Evolutionary conservation across 2,113 vertebrate genomes (phyloP).

Genomic region (Mystacornis crossleyi): DNA sequence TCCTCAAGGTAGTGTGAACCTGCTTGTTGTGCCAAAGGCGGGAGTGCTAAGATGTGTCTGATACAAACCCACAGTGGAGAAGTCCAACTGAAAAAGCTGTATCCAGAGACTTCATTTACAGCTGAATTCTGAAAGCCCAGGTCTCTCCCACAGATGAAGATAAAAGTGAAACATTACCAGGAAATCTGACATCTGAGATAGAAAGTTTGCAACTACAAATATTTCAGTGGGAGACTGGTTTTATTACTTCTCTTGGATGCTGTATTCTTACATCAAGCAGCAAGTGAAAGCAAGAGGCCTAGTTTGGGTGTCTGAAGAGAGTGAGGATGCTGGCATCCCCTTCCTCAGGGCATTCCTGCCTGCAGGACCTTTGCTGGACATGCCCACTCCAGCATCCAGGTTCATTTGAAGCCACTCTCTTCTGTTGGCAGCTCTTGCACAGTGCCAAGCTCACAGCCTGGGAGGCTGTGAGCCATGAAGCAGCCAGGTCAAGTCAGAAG

Average conservation of each 20-base stretch:
- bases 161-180: neutral
- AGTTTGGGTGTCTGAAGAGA: neutral
- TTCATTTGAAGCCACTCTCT: neutral
- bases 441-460: neutral
- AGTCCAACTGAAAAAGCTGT: neutral
- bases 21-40: neutral
- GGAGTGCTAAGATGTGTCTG: neutral
- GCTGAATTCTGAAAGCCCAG: neutral
- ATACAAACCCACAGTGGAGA: neutral
- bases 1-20: neutral
- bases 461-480: neutral
- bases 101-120: neutral
- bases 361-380: neutral
- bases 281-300: neutral
- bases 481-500: neutral
- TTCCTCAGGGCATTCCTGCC: neutral
- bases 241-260: neutral
- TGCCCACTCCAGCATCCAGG: too few relatives aligned
- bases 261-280: neutral
- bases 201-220: neutral
- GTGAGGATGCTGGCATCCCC: neutral
- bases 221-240: neutral
- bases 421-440: neutral
- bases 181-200: neutral
- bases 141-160: neutral